Evolutionary conservation across 2,113 vertebrate genomes (phyloP).

Genomic region (Rhinopomastus cyanomelas): DNA sequence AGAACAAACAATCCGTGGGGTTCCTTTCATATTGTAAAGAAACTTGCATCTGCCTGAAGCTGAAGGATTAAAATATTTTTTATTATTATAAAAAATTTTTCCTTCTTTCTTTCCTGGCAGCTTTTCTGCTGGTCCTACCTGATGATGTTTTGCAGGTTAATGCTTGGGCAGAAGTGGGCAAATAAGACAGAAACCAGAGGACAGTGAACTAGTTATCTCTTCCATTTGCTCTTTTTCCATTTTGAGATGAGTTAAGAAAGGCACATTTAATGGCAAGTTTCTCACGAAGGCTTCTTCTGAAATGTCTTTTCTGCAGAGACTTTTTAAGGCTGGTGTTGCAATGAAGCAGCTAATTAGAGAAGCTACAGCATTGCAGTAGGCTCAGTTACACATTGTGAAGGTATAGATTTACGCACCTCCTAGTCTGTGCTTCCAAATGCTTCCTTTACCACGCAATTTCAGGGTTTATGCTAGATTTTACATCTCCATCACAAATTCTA

Average conservation of each 20-base stretch:
- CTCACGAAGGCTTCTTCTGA: background rate
- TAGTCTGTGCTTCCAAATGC: background rate
- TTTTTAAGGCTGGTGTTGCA: background rate
- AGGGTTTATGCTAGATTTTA: background rate
- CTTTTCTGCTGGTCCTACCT: background rate
- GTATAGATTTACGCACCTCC: background rate
- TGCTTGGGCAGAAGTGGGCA: background rate
- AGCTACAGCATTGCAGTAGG: background rate
- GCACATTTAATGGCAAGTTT: background rate
- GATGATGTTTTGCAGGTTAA: background rate
- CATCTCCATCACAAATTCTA: background rate
- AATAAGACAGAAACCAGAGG: background rate
- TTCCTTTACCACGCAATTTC: background rate
- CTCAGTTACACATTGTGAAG: background rate
- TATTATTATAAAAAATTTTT: background rate
- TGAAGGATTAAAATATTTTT: background rate
- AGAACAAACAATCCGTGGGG: background rate
- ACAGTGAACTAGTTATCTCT: background rate
- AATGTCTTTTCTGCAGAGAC: background rate
- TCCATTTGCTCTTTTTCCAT: background rate
- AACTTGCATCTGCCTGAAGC: background rate
- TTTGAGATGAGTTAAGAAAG: background rate
- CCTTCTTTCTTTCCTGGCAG: background rate
- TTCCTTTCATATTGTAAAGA: background rate
- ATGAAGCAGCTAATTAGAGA: background rate